phyloP scores from a whole-genome alignment of 2,113 vertebrate species.

The Blennius ocellaris region DNA sequence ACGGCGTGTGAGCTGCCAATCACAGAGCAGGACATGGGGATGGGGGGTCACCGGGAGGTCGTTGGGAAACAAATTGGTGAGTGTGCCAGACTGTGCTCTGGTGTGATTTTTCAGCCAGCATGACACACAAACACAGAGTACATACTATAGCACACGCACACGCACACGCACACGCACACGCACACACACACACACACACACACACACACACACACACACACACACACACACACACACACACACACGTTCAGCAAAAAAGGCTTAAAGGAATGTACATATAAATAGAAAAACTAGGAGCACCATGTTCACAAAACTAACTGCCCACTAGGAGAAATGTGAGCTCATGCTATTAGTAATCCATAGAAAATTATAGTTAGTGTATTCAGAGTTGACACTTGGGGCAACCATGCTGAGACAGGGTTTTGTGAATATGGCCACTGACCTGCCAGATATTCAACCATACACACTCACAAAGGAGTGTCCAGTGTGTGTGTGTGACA shows the following conservation, averaged over 20 bases:
- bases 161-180: too few species aligned
- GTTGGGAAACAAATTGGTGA: conserved; percentile 43
- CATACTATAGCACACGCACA: neutral
- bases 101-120: conserved; percentile 29
- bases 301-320: conserved; percentile 64
- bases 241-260: conserved; percentile 14
- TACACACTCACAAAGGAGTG: conserved; percentile 44
- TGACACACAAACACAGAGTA: conserved; percentile 20
- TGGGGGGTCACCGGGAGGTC: conserved; percentile 51
- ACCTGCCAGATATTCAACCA: conserved; percentile 33
- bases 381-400: conserved; percentile 58
- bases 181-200: too few species aligned
- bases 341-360: conserved; percentile 73
- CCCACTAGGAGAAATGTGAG: conserved; percentile 41
- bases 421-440: conserved; percentile 67
- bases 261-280: conserved; percentile 38
- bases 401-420: conserved; percentile 60
- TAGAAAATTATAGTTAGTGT: conserved; percentile 56
- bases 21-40: conserved; percentile 68
- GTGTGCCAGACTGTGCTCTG: conserved; percentile 42
- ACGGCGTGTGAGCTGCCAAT: conserved; percentile 85
- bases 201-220: conserved; percentile 9
- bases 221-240: too few species aligned
- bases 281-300: conserved; percentile 17
- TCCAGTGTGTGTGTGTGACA: conserved; percentile 39